phyloP scores from a whole-genome alignment of 2,113 vertebrate species.

The Piaya cayana region DNA sequence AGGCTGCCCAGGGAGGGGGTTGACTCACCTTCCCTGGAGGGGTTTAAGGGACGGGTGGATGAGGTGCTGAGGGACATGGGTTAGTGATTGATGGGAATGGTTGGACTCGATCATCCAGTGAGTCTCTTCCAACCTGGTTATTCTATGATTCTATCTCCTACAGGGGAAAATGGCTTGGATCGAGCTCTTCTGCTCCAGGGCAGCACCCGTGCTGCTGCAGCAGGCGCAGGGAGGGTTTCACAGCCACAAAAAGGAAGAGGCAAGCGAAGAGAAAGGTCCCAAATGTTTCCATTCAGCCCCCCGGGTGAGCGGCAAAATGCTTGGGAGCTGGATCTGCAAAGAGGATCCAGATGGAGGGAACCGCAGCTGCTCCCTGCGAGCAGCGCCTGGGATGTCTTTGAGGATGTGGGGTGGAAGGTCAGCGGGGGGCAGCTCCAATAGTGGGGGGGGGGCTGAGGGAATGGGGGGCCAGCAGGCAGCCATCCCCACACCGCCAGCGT shows the following conservation, averaged over 20 bases:
- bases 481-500: neutral
- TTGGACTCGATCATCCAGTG: too few species aligned
- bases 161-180: neutral
- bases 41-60: too few species aligned
- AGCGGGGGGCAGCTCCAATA: neutral
- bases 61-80: too few species aligned
- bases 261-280: neutral
- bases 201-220: accelerated
- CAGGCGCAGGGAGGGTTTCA: neutral
- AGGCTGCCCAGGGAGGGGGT: too few species aligned
- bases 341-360: conserved; percentile 48
- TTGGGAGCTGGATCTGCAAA: conserved; percentile 40
- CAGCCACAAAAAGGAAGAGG: neutral
- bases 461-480: neutral
- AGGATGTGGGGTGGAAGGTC: conserved; percentile 1
- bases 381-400: neutral
- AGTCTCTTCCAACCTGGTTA: too few species aligned
- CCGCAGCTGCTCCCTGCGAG: neutral
- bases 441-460: neutral
- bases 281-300: conserved; percentile 33
- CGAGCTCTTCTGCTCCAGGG: neutral
- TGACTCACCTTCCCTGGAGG: too few species aligned
- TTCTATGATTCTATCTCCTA: too few species aligned
- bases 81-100: too few species aligned
- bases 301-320: neutral